A percentile compares a stretch with the other conserved stretches of the same genome.
Evolutionary conservation across 2,113 vertebrate species (phyloP).

Genomic region (Propithecus coquereli): DNA sequence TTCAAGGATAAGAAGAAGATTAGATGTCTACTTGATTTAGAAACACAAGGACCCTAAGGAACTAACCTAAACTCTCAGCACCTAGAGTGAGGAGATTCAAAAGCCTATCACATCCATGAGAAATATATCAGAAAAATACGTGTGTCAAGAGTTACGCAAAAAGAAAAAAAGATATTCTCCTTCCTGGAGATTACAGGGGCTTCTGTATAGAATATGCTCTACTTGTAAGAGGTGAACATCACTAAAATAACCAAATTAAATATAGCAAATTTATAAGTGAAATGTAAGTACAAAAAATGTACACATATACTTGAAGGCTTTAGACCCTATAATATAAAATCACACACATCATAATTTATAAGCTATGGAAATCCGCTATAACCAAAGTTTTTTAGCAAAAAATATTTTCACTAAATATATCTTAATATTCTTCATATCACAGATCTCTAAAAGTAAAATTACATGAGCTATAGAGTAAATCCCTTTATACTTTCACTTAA

Average conservation of each 20-base stretch:
- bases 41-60: not conserved
- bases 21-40: constrained; percentile 16
- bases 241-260: constrained; percentile 3
- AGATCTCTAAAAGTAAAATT: constrained; percentile 65
- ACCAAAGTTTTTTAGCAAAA: constrained; percentile 32
- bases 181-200: not conserved
- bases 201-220: not conserved
- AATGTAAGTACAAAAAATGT: not conserved
- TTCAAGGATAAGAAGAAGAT: not conserved
- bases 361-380: not conserved
- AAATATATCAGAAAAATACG: not conserved
- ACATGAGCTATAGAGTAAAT: constrained; percentile 19
- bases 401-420: constrained; percentile 19
- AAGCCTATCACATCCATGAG: not conserved
- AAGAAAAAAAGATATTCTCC: not conserved
- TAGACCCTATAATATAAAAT: not conserved
- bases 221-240: not conserved
- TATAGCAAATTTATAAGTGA: not conserved
- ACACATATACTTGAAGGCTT: not conserved
- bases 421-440: not conserved
- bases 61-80: not conserved
- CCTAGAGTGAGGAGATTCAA: not conserved
- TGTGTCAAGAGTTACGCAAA: not conserved
- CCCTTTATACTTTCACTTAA: not conserved
- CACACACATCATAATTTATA: constrained; percentile 12